phyloP scores from a whole-genome alignment of 2,888 invertebrate species.

The Mimas tiliae region DNA sequence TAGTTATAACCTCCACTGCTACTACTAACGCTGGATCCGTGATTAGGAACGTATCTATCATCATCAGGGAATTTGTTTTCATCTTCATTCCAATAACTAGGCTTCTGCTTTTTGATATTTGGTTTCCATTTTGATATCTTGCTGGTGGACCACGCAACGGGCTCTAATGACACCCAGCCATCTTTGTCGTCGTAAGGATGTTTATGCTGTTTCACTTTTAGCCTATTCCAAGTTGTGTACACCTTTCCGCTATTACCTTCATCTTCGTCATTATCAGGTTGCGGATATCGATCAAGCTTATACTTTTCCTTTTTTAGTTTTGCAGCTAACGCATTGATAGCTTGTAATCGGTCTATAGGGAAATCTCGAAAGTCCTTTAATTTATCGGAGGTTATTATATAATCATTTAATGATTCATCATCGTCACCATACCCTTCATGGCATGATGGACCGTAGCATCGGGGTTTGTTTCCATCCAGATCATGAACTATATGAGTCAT shows the following conservation, averaged over 20 bases:
- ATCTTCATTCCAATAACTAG: constrained; percentile 73
- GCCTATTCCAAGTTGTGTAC: constrained; percentile 78
- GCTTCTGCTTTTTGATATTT: constrained; percentile 83
- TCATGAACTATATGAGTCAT: constrained; percentile 77
- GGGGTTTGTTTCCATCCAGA: constrained; percentile 60
- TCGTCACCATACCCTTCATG: constrained; percentile 65
- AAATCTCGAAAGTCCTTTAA: constrained; percentile 75
- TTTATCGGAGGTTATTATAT: constrained; percentile 85
- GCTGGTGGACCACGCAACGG: constrained; percentile 91
- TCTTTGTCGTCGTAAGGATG: constrained; percentile 88
- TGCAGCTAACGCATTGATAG: constrained; percentile 73
- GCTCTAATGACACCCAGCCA: constrained; percentile 91
- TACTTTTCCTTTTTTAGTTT: constrained; percentile 78
- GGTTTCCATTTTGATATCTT: constrained; percentile 93
- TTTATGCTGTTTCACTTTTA: constrained; percentile 83
- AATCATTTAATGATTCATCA: constrained; percentile 84
- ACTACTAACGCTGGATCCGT: constrained; percentile 53
- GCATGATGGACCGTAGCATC: constrained; percentile 79
- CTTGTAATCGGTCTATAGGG: constrained; percentile 72
- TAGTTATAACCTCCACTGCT: constrained; percentile 48
- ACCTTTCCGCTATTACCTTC: constrained; percentile 62
- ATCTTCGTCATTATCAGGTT: constrained; percentile 47
- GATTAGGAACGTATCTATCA: constrained; percentile 49
- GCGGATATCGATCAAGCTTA: constrained; percentile 53
- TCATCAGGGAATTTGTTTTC: constrained; percentile 59